These are phyloP conservation scores for Zoanthus sociatus DNA, from an alignment of 92 coral and sea anemone species.

Conservation along the genomic window DNA sequence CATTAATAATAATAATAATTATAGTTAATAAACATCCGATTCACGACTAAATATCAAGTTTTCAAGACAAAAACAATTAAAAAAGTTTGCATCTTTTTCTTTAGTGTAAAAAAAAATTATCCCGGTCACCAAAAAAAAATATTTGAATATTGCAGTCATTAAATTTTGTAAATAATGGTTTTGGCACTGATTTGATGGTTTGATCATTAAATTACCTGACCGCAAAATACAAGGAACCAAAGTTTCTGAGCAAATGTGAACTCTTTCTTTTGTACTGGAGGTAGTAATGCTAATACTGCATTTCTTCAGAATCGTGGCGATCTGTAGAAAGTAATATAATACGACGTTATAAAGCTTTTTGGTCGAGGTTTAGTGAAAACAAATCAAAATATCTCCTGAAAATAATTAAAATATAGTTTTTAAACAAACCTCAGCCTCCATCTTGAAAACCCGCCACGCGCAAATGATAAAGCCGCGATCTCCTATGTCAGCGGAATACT, in stretches of 20 bases:
- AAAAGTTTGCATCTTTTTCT: no score
- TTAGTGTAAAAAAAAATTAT: background rate
- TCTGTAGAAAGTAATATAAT: constrained; percentile 39
- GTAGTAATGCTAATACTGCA: constrained; percentile 70
- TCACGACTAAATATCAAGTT: no score
- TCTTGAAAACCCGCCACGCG: constrained; percentile 67
- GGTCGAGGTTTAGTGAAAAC: background rate
- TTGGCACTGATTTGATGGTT: no score
- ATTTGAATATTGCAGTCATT: background rate
- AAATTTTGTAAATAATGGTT: no score
- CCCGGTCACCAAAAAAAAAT: background rate
- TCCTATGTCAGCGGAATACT: constrained; percentile 6
- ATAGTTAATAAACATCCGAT: no score
- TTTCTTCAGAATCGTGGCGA: constrained; percentile 78
- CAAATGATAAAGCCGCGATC: constrained; percentile 25
- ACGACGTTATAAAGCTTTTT: background rate
- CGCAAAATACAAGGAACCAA: constrained; percentile 78
- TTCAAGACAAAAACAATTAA: no score
- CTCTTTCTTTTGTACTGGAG: constrained; percentile 77
- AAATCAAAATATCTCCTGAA: background rate
- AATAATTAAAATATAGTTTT: background rate
- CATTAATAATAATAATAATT: no score
- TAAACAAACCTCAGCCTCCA: constrained; percentile 83
- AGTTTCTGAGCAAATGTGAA: constrained; percentile 62
- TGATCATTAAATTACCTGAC: constrained; percentile 49